A percentile compares a stretch with the other conserved stretches of the same genome.
These are phyloP conservation scores for Smutsia temminckii DNA, from an alignment of 2,797 vertebrate species.

Conservation along the genomic window DNA sequence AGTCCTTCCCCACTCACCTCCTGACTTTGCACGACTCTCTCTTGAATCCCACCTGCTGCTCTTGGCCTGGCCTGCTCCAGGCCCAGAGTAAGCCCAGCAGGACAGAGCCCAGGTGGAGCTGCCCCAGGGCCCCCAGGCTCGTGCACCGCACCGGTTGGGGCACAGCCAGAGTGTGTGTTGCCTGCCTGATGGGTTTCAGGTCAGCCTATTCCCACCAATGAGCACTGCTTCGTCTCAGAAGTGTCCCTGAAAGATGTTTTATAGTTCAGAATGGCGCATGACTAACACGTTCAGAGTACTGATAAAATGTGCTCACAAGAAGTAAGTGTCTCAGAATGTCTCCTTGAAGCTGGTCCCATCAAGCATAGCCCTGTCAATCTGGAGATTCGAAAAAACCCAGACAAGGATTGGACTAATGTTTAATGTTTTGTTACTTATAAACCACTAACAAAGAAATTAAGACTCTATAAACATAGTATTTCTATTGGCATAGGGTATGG, in stretches of 20 bases:
- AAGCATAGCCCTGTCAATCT: background rate
- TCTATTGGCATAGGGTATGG: background rate
- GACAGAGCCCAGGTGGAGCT: too few species aligned
- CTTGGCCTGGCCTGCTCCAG: background rate
- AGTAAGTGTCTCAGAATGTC: background rate
- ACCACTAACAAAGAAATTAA: background rate
- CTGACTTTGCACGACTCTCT: background rate
- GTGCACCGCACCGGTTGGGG: background rate
- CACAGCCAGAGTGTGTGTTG: background rate
- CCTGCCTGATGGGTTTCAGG: background rate
- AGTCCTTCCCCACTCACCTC: rapidly evolving
- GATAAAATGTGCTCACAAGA: background rate
- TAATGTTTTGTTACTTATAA: background rate
- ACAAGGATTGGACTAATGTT: background rate
- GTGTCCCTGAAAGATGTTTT: background rate
- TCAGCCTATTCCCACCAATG: background rate
- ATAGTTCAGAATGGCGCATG: background rate
- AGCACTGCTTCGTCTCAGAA: background rate
- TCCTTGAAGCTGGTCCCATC: background rate
- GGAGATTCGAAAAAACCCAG: background rate
- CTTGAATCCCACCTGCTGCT: background rate
- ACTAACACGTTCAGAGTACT: background rate
- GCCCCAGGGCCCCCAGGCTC: too few species aligned
- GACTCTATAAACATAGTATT: background rate
- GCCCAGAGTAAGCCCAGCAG: too few species aligned